phyloP scores from a whole-genome alignment of 2,888 invertebrate genomes.

The Biston stratarius region DNA sequence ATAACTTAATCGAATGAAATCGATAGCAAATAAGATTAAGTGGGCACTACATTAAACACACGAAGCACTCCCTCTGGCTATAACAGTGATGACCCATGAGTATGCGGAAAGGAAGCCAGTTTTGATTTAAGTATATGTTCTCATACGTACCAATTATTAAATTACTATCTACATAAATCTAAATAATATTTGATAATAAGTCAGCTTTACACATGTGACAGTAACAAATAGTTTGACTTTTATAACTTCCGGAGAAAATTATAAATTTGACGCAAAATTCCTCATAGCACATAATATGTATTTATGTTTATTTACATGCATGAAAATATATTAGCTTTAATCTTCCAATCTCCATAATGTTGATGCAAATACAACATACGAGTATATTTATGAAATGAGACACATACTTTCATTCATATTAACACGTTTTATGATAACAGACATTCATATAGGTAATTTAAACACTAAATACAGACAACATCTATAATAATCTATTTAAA shows the following conservation, averaged over 20 bases:
- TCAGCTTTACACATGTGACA: constrained; percentile 1
- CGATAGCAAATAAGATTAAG: constrained; percentile 37
- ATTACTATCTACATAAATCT: background rate
- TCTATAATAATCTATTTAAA: background rate
- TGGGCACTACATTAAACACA: constrained; percentile 30
- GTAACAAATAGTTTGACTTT: constrained; percentile 10
- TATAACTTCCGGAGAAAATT: constrained; percentile 8
- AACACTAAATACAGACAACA: too few species aligned
- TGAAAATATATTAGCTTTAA: too few species aligned
- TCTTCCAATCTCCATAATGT: too few species aligned
- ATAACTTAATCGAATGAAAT: constrained; percentile 56
- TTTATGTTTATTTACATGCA: background rate
- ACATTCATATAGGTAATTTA: too few species aligned
- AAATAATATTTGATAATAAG: background rate
- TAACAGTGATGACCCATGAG: constrained; percentile 4
- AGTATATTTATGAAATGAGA: too few species aligned
- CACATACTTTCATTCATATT: too few species aligned
- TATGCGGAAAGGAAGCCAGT: constrained; percentile 13
- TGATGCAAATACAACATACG: too few species aligned
- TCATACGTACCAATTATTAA: constrained; percentile 8
- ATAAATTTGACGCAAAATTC: constrained; percentile 2
- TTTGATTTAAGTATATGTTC: constrained; percentile 9
- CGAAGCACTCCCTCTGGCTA: constrained; percentile 33
- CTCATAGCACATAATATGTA: background rate
- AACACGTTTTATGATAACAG: too few species aligned